Evolutionary conservation across 2,797 vertebrate species (phyloP).

Genomic region (Schizothorax lantsangensis): DNA sequence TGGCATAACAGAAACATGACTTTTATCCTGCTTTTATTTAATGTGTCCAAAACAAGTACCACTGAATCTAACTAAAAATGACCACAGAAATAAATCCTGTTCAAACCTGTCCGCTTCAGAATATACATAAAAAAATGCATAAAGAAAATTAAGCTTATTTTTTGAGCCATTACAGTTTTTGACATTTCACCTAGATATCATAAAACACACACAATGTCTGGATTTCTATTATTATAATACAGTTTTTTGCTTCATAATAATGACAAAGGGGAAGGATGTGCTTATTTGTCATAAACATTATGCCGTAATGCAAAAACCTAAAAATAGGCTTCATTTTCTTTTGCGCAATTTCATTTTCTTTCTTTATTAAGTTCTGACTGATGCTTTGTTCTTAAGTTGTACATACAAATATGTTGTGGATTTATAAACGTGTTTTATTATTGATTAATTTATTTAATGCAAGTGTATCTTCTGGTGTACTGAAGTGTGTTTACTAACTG

Average conservation of each 20-base stretch:
- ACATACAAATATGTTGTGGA: slow-evolving; percentile 78
- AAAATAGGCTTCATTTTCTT: background rate
- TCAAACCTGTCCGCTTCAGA: slow-evolving; percentile 46
- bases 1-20: slow-evolving; percentile 20
- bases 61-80: slow-evolving; percentile 6
- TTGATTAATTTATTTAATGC: slow-evolving; percentile 86
- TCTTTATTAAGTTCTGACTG: slow-evolving; percentile 25
- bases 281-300: background rate
- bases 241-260: background rate
- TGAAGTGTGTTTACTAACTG: slow-evolving; percentile 75
- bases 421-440: slow-evolving; percentile 72
- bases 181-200: background rate
- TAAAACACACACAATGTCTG: background rate
- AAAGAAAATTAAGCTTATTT: slow-evolving; percentile 23
- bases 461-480: slow-evolving; percentile 72
- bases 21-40: slow-evolving; percentile 23
- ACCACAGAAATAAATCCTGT: background rate
- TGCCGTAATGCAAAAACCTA: background rate
- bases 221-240: background rate
- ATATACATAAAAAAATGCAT: slow-evolving; percentile 44
- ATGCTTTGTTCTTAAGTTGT: slow-evolving; percentile 69
- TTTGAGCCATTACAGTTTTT: background rate
- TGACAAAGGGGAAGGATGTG: background rate
- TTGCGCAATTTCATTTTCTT: background rate
- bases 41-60: background rate